Conservation (phyloP, 2,797 vertebrate species). For the Todus mexicanus region DNA sequence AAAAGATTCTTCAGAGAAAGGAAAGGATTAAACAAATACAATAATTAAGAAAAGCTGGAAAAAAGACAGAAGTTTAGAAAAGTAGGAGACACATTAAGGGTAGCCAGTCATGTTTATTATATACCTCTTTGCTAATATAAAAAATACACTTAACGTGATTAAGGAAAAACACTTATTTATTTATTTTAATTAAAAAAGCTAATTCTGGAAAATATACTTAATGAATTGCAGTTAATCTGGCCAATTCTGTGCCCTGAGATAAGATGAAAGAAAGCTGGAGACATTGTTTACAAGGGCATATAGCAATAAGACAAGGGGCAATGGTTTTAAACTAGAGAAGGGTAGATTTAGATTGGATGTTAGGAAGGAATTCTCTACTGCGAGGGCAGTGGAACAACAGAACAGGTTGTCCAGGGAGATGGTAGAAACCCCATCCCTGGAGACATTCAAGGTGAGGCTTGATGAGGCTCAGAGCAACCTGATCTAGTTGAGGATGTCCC, state of each 20-base stretch:
- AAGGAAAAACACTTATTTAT: background rate
- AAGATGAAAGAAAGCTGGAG: too few relatives aligned
- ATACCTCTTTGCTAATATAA: background rate
- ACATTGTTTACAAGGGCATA: too few relatives aligned
- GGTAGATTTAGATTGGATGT: too few relatives aligned
- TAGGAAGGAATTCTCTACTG: too few relatives aligned
- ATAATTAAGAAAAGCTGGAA: background rate
- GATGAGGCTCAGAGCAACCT: too few relatives aligned
- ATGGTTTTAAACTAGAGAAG: too few relatives aligned
- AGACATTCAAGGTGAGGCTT: too few relatives aligned
- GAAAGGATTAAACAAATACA: background rate
- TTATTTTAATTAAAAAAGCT: background rate
- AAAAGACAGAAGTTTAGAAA: background rate
- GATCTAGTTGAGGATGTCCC: too few relatives aligned
- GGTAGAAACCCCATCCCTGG: too few relatives aligned
- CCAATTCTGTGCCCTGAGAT: background rate
- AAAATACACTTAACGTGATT: background rate
- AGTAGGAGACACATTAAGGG: background rate
- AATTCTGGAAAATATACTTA: background rate
- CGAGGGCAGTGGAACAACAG: too few relatives aligned
- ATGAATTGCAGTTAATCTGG: background rate
- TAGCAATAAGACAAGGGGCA: too few relatives aligned
- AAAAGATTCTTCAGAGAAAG: background rate
- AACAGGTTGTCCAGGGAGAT: too few relatives aligned
- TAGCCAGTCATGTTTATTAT: background rate